Percentiles rank a stretch among this genome's conserved stretches.
Evolutionary conservation across 2,888 invertebrate species (phyloP).

Genomic region (Chrysolina haemoptera): DNA sequence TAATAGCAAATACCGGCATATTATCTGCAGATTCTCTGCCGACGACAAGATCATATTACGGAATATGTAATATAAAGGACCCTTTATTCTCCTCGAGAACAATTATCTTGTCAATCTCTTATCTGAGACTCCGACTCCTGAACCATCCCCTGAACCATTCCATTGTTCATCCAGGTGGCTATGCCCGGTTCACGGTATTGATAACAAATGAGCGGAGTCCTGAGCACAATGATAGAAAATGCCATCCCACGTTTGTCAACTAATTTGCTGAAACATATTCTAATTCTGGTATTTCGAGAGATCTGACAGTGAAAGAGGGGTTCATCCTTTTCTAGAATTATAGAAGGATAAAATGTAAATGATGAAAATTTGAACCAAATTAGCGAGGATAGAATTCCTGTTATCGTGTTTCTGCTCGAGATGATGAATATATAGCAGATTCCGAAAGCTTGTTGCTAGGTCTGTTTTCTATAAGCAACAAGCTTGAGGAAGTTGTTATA

Average conservation of each 20-base stretch:
- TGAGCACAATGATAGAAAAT: neutral
- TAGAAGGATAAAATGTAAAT: too few species aligned
- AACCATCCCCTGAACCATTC: slow-evolving; percentile 22
- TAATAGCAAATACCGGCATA: slow-evolving; percentile 40
- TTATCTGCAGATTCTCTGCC: slow-evolving; percentile 30
- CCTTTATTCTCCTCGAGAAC: slow-evolving; percentile 40
- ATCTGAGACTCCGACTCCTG: slow-evolving; percentile 33
- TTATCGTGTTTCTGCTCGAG: too few species aligned
- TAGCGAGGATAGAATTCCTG: too few species aligned
- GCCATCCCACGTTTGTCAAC: neutral
- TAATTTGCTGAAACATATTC: too few species aligned
- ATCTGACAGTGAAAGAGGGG: too few species aligned
- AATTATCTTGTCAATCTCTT: slow-evolving; percentile 50
- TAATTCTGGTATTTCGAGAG: too few species aligned
- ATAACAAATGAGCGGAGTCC: slow-evolving; percentile 1
- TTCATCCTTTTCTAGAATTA: too few species aligned
- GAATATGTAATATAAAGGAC: slow-evolving; percentile 34
- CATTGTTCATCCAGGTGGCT: slow-evolving; percentile 24
- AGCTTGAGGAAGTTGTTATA: too few species aligned
- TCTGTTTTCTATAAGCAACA: too few species aligned
- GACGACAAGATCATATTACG: slow-evolving; percentile 38
- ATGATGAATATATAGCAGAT: too few species aligned
- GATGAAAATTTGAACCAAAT: too few species aligned
- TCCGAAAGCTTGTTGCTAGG: too few species aligned
- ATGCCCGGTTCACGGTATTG: slow-evolving; percentile 6